Evolutionary conservation across 2,797 vertebrate genomes (phyloP), one percentile per base, ranked within the genome.

Genomic region (Etheostoma nigrum): DNA sequence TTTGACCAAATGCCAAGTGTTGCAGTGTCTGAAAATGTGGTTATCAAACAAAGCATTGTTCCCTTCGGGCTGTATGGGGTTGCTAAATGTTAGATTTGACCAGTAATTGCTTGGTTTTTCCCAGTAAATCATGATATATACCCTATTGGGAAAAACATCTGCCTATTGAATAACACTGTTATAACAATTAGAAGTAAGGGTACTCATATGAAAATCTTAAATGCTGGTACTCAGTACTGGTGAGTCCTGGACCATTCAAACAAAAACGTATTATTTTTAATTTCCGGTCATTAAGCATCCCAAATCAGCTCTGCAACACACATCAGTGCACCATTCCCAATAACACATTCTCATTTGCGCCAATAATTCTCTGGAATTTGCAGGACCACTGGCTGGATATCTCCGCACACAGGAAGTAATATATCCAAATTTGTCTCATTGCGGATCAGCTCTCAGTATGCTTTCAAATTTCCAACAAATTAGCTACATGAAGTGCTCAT

Each of bases 291-390:
- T 72, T 67, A 47, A 68, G 10, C 27, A 52, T 33, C 58, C 8
- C 9, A 27, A 47, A 60, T 55, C 53, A 30, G 23, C 33, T 51
- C 19, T 36, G 15, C 21, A 61, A 21, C 23, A 49, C 36, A 74
- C 42, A 68, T 48, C 16, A 27, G 5, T 23, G n/a, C 12, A 36
- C 11, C 51, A 42, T 59, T 58, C 53, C 21, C 30, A 61, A 44
- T 65, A 52, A 63, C 19, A 51, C 47, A 30, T 47, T 75, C 62
- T 68, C 63, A 65, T 75, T 75, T 72, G 55, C 45, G 72, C 23
- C 52, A 70, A 82, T 79, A 72, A 69, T 49, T 72, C 58, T 33
- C 23, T 70, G 51, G 70, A 55, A 72, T 67, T 66, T 76, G 45
- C 19, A 65, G 27, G 0, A 71, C 77, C 78, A 61, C 63, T 76